A percentile compares a stretch with the other conserved stretches of the same genome.
phyloP scores from a whole-genome alignment of 2,797 vertebrate species.

The Tokudaia muenninki region DNA sequence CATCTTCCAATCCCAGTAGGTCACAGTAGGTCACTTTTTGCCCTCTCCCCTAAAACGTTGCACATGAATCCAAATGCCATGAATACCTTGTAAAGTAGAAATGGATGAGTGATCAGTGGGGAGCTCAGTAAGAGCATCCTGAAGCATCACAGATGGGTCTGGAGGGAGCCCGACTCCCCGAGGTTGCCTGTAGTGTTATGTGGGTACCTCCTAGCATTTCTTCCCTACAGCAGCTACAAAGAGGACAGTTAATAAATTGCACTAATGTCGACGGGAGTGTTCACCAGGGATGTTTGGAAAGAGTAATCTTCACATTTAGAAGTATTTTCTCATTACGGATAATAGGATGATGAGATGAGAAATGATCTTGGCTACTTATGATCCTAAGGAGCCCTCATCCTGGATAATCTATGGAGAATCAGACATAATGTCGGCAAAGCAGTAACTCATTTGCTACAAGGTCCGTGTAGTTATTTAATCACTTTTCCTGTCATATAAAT shows the following conservation, averaged over 20 bases:
- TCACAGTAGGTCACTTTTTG: neutral
- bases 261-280: conserved; percentile 78
- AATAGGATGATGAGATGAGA: conserved; percentile 90
- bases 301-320: conserved; percentile 87
- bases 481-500: conserved; percentile 84
- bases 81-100: neutral
- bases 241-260: conserved; percentile 85
- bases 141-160: neutral
- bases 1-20: neutral
- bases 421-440: conserved; percentile 87
- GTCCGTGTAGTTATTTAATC: conserved; percentile 87
- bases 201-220: conserved; percentile 51
- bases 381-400: conserved; percentile 87
- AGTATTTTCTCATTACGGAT: conserved; percentile 89
- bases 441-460: conserved; percentile 89
- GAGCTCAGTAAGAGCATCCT: neutral
- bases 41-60: neutral
- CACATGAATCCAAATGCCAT: neutral
- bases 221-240: conserved; percentile 43
- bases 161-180: neutral
- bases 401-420: conserved; percentile 88
- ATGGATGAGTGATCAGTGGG: neutral
- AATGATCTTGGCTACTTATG: conserved; percentile 85
- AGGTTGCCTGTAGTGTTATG: neutral
- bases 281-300: conserved; percentile 86